Conservation (phyloP, 2,888 invertebrate species). For the Euphydryas editha region DNA sequence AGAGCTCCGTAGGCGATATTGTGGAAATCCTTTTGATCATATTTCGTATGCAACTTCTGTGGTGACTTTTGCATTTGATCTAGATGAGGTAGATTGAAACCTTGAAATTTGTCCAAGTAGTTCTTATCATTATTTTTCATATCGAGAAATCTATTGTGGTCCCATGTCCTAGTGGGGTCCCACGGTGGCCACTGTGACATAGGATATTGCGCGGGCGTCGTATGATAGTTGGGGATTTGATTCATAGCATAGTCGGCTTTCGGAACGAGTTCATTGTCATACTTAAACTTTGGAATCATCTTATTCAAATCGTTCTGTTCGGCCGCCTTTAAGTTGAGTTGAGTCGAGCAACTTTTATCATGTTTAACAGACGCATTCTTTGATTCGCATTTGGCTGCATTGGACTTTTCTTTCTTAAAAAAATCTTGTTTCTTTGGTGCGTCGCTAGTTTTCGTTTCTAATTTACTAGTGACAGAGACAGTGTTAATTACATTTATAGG, state of each 20-base stretch:
- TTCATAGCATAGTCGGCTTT: conserved; percentile 86
- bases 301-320: conserved; percentile 82
- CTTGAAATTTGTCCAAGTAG: conserved; percentile 84
- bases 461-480: conserved; percentile 64
- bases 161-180: conserved; percentile 82
- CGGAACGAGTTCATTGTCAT: conserved; percentile 80
- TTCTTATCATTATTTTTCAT: conserved; percentile 80
- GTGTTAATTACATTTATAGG: conserved; percentile 78
- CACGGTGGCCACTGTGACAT: conserved; percentile 84
- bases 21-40: conserved; percentile 78
- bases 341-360: conserved; percentile 71
- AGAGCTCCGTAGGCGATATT: conserved; percentile 76
- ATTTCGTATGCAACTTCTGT: conserved; percentile 82
- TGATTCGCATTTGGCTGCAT: conserved; percentile 63
- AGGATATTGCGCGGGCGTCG: conserved; percentile 84
- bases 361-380: conserved; percentile 73
- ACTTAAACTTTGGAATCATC: conserved; percentile 79
- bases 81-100: conserved; percentile 84
- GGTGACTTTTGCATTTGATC: conserved; percentile 85
- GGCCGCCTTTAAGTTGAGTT: conserved; percentile 63
- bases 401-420: conserved; percentile 80
- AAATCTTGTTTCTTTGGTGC: conserved; percentile 79
- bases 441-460: conserved; percentile 68
- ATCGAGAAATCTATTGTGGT: conserved; percentile 76
- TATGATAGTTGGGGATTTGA: conserved; percentile 87